Base-by-base conservation (phyloP, 2,888 invertebrate genomes). In the Dicyrtomina minuta region DNA sequence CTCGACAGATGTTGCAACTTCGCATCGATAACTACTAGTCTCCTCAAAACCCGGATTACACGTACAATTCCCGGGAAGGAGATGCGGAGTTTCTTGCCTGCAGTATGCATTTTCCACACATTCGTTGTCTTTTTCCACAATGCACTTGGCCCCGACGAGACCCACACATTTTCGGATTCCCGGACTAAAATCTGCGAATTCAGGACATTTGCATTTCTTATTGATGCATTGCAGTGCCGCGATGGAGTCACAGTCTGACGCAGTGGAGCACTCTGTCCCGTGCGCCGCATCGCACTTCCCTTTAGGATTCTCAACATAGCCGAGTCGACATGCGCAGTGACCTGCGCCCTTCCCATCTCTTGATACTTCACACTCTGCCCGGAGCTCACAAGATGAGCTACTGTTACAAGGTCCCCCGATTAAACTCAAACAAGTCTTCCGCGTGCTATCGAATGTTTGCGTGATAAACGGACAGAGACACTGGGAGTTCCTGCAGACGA, bases 91-190 rank as follows among this genome's bases (percentile, higher is more conserved):
- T n/a, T 27, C 33, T 26, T 24, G 27, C 1, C 13, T 24, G 41
- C 65, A 65, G 24, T 17, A 39, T 3, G 65, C 39, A 55, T 55
- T 41, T 0, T 41, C 24, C n/a, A 55, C 15, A 41, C 65, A 65
- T 15, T 39, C 33, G 1, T 55, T 39, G 12, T 27, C 24, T 1
- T 17, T 51, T 12, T 33, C 33, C 1, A 46, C 10, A 27, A 24
- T 17, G 24, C 65, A 65, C 15, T 43, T 65, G 6, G 65, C 65
- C 24, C 69, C 69, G 12, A 70, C 65, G 26, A 65, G 20, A 13
- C 65, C 69, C 22, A 70, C 4, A 49, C 69, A 70, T 33, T 65
- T 70, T 17, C 64, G 27, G 4, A 17, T 1, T 1, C 17, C 26
- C 1, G 39, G 13, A 56, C 27, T 33, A 39, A 24, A 70, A 12